Base-by-base conservation (phyloP, 2,888 invertebrate species). In the Seira musarum region DNA sequence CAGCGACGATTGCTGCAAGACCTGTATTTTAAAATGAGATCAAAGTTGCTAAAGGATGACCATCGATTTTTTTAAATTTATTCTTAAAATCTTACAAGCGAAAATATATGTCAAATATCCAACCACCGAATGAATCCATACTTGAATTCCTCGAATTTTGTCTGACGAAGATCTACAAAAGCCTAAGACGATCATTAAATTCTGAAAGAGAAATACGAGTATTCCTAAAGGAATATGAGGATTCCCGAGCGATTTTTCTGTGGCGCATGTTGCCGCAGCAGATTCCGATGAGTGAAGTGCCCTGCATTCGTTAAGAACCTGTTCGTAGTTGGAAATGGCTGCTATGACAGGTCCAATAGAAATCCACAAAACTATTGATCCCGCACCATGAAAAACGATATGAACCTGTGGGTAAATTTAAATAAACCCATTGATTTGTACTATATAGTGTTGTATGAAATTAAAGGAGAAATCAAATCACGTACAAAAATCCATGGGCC, bases 401-500 rank as follows among this genome's bases (percentile, higher is more conserved):
- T 75, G 75, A 49, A 63, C n/a, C 74, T 74, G 40, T 40, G 40
- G 40, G 13, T 8, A 40, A 40, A 30, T 13, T 8, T 8, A 40
- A 40, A 8, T 40, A 40, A 40, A 8, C 40, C 5, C 5, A n/a
- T n/a, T n/a, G n/a, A n/a, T n/a, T n/a, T n/a, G n/a, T n/a, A n/a
- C n/a, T n/a, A n/a, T n/a, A n/a, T n/a, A n/a, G n/a, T n/a, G n/a
- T n/a, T n/a, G n/a, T n/a, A n/a, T n/a, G n/a, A n/a, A n/a, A n/a
- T n/a, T n/a, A n/a, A n/a, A n/a, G n/a, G n/a, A n/a, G 40, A 40
- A 13, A 40, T 8, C 13, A 40, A 40, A 40, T 13, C 13, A n/a
- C n/a, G 30, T 64, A 73, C 68, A 35, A 68, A 68, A 24, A 74
- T 19, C 76, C 76, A 76, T 13, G 76, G 69, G 2, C 76, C 76